These are phyloP conservation scores for Leptinotarsa peninsularis DNA, from an alignment of 2,888 invertebrate species.

Conservation along the genomic window DNA sequence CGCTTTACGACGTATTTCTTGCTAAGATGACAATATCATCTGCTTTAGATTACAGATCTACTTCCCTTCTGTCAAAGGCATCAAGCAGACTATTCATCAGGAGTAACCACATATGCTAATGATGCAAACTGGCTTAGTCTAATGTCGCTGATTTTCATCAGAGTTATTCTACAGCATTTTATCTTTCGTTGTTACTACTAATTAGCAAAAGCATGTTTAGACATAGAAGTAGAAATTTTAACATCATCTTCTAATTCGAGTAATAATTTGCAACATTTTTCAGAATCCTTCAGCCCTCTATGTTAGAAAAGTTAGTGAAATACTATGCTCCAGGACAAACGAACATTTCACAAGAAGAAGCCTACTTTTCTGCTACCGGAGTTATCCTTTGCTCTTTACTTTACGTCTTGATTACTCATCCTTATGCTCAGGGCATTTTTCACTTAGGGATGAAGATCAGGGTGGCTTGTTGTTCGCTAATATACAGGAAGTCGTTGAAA, in stretches of 20 bases:
- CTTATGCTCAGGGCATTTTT: constrained; percentile 90
- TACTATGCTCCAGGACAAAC: constrained; percentile 69
- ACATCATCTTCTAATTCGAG: not conserved
- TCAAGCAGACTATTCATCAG: too few species aligned
- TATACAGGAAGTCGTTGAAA: constrained; percentile 73
- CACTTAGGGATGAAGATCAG: constrained; percentile 89
- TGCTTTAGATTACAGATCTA: too few species aligned
- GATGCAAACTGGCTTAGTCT: too few species aligned
- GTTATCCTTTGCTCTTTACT: constrained; percentile 81
- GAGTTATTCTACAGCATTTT: too few species aligned
- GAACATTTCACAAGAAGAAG: constrained; percentile 68
- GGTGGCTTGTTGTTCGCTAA: constrained; percentile 84
- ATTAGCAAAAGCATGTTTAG: too few species aligned
- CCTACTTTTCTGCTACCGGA: constrained; percentile 82
- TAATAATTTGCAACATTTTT: constrained; percentile 9
- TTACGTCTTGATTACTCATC: constrained; percentile 79
- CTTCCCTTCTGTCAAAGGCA: too few species aligned
- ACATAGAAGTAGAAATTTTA: too few species aligned
- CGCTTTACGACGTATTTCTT: too few species aligned
- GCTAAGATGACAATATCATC: too few species aligned
- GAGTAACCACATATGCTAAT: too few species aligned
- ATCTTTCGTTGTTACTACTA: too few species aligned
- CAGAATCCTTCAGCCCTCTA: constrained; percentile 66
- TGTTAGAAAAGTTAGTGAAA: constrained; percentile 73
- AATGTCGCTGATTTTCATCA: too few species aligned